Evolutionary conservation across 2,888 invertebrate genomes (phyloP).

Genomic region (Drymonia ruficornis): DNA sequence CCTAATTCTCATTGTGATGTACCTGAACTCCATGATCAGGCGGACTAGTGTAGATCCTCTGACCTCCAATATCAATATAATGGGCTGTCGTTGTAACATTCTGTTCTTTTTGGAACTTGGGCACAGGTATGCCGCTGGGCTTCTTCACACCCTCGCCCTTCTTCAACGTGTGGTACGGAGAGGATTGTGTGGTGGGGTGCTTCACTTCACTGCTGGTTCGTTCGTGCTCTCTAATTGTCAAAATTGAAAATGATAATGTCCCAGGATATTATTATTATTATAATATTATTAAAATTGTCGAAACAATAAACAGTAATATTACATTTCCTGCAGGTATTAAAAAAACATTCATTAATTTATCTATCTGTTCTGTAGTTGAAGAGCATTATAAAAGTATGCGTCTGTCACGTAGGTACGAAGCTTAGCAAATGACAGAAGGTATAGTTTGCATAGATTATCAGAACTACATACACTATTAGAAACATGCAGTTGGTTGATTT

Average conservation of each 20-base stretch:
- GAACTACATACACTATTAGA: no score
- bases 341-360: no score
- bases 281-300: no score
- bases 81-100: conserved; percentile 68
- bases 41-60: conserved; percentile 79
- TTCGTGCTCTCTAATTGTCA: conserved; percentile 70
- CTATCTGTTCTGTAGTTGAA: no score
- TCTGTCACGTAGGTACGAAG: no score
- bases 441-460: no score
- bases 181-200: conserved; percentile 72
- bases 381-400: no score
- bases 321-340: no score
- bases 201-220: conserved; percentile 78
- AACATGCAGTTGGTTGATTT: no score
- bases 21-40: conserved; percentile 82
- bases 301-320: background rate
- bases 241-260: no score
- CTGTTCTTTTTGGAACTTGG: conserved; percentile 76
- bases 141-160: conserved; percentile 71
- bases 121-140: conserved; percentile 78
- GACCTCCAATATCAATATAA: conserved; percentile 79
- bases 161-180: conserved; percentile 78
- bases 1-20: conserved; percentile 10
- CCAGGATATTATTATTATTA: no score
- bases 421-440: no score